Percentiles rank a stretch among this genome's conserved stretches.
Evolutionary conservation across 2,113 vertebrate species (phyloP).

Genomic region (Aspiorhynchus laticeps): DNA sequence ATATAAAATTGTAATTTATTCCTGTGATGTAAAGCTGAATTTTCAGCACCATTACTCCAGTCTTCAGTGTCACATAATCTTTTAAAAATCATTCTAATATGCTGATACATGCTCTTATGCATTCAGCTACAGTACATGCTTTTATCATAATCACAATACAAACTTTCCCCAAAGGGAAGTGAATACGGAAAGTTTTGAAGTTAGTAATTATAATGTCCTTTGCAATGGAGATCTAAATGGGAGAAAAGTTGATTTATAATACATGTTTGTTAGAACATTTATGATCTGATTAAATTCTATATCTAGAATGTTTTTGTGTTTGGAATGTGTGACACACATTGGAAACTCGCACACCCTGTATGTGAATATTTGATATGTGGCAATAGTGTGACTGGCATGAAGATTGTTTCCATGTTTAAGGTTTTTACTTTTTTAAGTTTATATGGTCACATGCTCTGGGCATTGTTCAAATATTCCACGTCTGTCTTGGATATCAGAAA

Average conservation of each 20-base stretch:
- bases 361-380: neutral
- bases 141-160: neutral
- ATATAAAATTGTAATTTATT: too few species aligned
- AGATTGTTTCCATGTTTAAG: neutral
- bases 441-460: neutral
- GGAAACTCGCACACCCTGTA: neutral
- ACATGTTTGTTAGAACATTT: neutral
- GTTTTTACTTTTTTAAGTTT: neutral
- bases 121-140: neutral
- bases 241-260: too few species aligned
- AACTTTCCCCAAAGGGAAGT: neutral
- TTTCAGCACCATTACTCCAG: too few species aligned
- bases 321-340: neutral
- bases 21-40: too few species aligned
- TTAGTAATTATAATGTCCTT: neutral
- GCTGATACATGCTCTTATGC: neutral
- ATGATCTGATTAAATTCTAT: neutral
- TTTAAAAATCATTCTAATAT: too few species aligned
- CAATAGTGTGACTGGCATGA: neutral
- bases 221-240: neutral
- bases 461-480: constrained; percentile 27
- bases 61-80: too few species aligned
- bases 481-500: neutral
- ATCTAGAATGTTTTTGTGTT: neutral
- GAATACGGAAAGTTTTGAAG: neutral